Evolutionary conservation across 1,140 invertebrate species (phyloP), one percentile per base, ranked within the genome.

Genomic region (Drosophila jambulina): DNA sequence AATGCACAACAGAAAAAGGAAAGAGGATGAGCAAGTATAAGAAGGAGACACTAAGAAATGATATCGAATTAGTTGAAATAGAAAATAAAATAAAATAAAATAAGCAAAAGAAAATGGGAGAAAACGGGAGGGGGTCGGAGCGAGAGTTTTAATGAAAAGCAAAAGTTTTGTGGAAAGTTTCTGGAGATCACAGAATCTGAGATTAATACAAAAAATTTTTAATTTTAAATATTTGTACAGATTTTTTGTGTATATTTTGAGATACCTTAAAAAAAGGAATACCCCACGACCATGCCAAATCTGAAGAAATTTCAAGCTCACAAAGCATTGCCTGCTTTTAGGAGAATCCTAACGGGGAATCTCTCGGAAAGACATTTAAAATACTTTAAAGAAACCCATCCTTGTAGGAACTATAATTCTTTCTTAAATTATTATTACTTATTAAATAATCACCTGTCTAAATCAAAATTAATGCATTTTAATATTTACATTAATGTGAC

Each of bases 31-130:
- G 62, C 32, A 65, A 25, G 60, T 56, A 56, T n/a, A 38, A 36
- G 68, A 58, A 61, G 74, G 61, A 61, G 64, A 42, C 56, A 69
- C 69, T 76, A 75, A 70, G 76, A 83, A 83, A 87, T 90, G 77
- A 88, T 87, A 87, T 90, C 80, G 83, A 88, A 88, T 88, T 88
- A 88, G 84, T 87, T 88, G 57, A 78, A 83, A 88, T 84, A 78
- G 83, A 82, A 82, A 78, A 79, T 71, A 86, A 87, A 81, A 72
- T 80, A 42, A 69, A 56, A 19, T 15, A 17, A 32, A 32, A 23
- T 19, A 36, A 38, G 36, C 45, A 12, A 32, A 15, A 17, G 45
- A 34, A 19, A 34, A 34, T 53, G 34, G 25, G 21, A 21, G 32
- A 54, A 23, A 8, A 38, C 21, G 0, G 27, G 15, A 4, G 27